Base-by-base conservation (phyloP, 2,797 vertebrate species). In the Arctocebus calabarensis region DNA sequence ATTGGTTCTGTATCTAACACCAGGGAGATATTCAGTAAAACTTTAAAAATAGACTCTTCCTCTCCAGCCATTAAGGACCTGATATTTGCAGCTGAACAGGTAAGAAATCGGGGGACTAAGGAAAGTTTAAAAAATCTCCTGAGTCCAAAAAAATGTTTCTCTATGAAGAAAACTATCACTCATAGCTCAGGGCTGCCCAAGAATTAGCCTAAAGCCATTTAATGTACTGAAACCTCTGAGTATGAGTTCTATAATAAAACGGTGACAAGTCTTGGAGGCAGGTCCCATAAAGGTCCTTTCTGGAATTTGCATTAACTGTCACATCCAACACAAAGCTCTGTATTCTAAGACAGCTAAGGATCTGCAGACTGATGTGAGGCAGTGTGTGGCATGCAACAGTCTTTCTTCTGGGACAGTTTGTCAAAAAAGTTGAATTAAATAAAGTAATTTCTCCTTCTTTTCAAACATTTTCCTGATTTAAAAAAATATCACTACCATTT, bases 41-140 rank as follows among this genome's bases (percentile, higher is more conserved):
- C 45, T 86, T 82, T 96, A 97, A 95, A 97, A 96, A 96, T 83
- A 96, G 87, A 89, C 57, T 92, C 55, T 88, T 48, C 70, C 70
- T 92, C 83, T 78, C 48, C 40, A 92, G 83, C 43, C 79, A 93
- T 74, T 85, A 90, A 85, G 52, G 87, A 59, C 81, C 68, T 95
- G 96, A 82, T 88, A 91, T 90, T 95, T 87, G 90, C 82, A 94
- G 92, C 62, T 88, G 62, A 96, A 94, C 57, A 52, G 91, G 34
- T 82, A 96, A 96, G 84, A 95, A 96, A 95, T 17, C 92, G 29
- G 77, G 84, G 55, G 68, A 93, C 64, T 73, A 23, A 81, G n/a
- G 86, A 93, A 74, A 92, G 34, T 71, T 86, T 92, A 48, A 78
- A 90, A 94, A 96, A 75, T 48, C 81, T 92, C 77, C 13, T 34